These are phyloP conservation scores for Eriosoma lanigerum DNA, from an alignment of 1,140 invertebrate species.

Conservation along the genomic window DNA sequence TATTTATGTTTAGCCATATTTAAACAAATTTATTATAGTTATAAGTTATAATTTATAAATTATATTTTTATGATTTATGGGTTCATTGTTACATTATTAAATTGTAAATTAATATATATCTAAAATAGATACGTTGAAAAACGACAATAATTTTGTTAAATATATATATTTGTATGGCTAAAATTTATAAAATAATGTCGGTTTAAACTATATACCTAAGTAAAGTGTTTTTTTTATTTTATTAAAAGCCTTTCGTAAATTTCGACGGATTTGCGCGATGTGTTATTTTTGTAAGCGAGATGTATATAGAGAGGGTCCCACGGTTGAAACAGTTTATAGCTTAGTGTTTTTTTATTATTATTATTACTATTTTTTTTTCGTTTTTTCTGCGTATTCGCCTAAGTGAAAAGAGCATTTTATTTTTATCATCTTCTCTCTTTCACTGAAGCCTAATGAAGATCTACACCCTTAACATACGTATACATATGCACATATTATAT, in stretches of 20 bases:
- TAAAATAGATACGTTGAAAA: too few relatives aligned
- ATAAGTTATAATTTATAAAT: too few relatives aligned
- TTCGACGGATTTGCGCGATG: neutral
- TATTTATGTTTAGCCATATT: too few relatives aligned
- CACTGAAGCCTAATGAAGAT: slow-evolving; percentile 31
- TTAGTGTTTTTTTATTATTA: neutral
- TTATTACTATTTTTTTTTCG: neutral
- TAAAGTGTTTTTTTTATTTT: neutral
- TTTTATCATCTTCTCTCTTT: neutral
- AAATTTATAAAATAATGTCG: too few relatives aligned
- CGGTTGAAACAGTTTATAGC: slow-evolving; percentile 24
- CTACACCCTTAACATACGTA: slow-evolving; percentile 13
- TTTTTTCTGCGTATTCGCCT: slow-evolving; percentile 10
- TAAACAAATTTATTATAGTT: too few relatives aligned
- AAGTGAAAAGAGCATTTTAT: slow-evolving; percentile 22
- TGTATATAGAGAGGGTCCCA: slow-evolving; percentile 1
- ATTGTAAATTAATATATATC: too few relatives aligned
- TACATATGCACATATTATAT: too few relatives aligned
- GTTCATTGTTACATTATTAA: too few relatives aligned
- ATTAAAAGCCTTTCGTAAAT: neutral
- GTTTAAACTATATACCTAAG: too few relatives aligned
- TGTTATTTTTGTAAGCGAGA: slow-evolving; percentile 14
- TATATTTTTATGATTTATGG: too few relatives aligned
- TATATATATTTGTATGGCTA: too few relatives aligned
- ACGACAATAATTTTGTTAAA: too few relatives aligned